Conservation (phyloP, 2,888 invertebrate genomes). For the Patella caerulea region DNA sequence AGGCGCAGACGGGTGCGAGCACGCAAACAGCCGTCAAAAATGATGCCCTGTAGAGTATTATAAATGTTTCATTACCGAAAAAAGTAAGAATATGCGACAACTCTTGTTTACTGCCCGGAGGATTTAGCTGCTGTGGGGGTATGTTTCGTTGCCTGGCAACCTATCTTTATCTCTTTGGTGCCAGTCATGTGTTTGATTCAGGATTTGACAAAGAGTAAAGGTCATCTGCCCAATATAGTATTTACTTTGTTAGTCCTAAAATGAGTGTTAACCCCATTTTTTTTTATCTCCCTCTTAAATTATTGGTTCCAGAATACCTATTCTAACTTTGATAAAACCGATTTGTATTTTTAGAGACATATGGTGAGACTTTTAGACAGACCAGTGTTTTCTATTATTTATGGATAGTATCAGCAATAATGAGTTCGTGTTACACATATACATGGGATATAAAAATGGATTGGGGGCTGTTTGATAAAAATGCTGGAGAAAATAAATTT, state of each 20-base stretch:
- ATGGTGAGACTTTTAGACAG: slow-evolving; percentile 54
- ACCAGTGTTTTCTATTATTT: slow-evolving; percentile 73
- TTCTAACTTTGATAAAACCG: not conserved
- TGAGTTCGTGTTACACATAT: slow-evolving; percentile 95
- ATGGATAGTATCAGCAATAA: slow-evolving; percentile 84
- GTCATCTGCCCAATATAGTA: too few species aligned
- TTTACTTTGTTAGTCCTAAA: not conserved
- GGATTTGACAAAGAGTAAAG: too few species aligned
- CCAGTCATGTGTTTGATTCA: too few species aligned
- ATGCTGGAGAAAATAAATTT: slow-evolving; percentile 87
- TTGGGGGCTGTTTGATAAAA: slow-evolving; percentile 95
- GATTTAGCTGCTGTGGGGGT: too few species aligned
- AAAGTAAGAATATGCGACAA: too few species aligned
- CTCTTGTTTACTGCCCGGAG: too few species aligned
- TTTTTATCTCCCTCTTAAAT: not conserved
- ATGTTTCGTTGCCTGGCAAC: too few species aligned
- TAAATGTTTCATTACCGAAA: too few species aligned
- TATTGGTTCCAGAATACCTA: not conserved
- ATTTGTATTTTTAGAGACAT: slow-evolving; percentile 42
- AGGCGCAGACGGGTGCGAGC: too few species aligned
- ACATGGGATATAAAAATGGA: slow-evolving; percentile 99
- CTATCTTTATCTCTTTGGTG: too few species aligned
- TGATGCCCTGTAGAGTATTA: too few species aligned
- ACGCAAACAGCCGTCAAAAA: too few species aligned
- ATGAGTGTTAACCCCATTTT: not conserved